These are phyloP conservation scores for Bufo gargarizans DNA, from an alignment of 2,113 vertebrate species.

Conservation along the genomic window DNA sequence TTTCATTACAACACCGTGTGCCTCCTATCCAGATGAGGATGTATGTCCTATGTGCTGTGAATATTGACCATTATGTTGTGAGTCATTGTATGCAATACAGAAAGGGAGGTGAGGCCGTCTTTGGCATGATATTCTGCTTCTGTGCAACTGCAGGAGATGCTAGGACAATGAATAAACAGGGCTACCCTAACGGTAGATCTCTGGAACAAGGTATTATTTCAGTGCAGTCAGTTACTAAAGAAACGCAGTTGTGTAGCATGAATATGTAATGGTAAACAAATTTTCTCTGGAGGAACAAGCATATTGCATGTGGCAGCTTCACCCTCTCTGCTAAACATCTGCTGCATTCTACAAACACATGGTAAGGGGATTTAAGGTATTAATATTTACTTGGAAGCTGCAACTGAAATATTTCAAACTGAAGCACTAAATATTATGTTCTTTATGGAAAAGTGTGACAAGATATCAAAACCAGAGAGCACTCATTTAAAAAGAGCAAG, in stretches of 20 bases:
- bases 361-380: conserved; percentile 1
- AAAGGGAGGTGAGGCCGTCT: background rate
- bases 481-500: background rate
- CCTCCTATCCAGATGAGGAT: no score
- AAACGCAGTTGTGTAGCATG: background rate
- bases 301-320: conserved; percentile 27
- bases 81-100: background rate
- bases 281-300: conserved; percentile 9
- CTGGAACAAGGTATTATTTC: background rate
- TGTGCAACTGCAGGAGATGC: no score
- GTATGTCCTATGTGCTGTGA: no score
- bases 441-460: background rate
- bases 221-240: background rate
- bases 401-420: background rate
- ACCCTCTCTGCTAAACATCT: conserved; percentile 8
- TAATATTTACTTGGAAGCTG: conserved; percentile 19
- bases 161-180: no score
- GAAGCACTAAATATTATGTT: conserved; percentile 26
- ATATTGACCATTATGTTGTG: background rate
- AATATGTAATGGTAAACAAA: background rate
- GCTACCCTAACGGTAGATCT: background rate
- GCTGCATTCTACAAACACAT: conserved; percentile 13
- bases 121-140: no score
- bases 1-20: no score
- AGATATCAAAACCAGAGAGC: background rate